phyloP scores from a whole-genome alignment of 2,888 invertebrate genomes.

The Drosophila melanosoma region DNA sequence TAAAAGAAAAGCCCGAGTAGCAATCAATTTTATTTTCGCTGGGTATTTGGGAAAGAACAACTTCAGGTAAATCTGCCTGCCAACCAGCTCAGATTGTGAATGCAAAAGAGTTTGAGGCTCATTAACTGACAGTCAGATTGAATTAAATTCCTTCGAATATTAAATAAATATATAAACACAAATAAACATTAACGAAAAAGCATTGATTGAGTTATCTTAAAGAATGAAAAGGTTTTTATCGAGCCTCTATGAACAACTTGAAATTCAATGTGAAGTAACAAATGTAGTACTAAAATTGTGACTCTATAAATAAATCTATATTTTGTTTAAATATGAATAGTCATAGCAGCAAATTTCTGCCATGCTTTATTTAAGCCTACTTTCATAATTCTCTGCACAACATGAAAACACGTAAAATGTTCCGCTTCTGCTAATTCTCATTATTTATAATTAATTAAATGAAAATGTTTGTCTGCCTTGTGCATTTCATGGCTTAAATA shows the following conservation, averaged over 20 bases:
- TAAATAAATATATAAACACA: no score
- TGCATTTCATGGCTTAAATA: not conserved
- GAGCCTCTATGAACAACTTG: not conserved
- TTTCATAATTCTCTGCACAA: not conserved
- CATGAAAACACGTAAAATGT: not conserved
- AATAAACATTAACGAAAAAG: no score
- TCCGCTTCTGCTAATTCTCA: not conserved
- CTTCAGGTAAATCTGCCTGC: conserved; percentile 14
- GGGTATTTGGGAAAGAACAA: conserved; percentile 26
- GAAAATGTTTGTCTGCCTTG: not conserved
- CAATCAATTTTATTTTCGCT: conserved; percentile 33
- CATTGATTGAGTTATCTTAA: not conserved
- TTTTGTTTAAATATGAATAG: not conserved
- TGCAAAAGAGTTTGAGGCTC: conserved; percentile 58
- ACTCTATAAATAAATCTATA: not conserved
- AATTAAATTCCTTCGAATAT: conserved; percentile 18
- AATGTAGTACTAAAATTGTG: not conserved
- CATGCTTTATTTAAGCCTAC: not conserved
- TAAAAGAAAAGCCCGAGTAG: conserved; percentile 44
- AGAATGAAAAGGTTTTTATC: not conserved
- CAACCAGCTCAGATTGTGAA: conserved; percentile 13
- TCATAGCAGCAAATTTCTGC: not conserved
- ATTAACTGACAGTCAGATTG: conserved; percentile 51
- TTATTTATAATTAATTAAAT: conserved; percentile 7
- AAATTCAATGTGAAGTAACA: not conserved